Evolutionary conservation across 1,140 invertebrate genomes (phyloP).

Genomic region (Dreissena polymorpha): DNA sequence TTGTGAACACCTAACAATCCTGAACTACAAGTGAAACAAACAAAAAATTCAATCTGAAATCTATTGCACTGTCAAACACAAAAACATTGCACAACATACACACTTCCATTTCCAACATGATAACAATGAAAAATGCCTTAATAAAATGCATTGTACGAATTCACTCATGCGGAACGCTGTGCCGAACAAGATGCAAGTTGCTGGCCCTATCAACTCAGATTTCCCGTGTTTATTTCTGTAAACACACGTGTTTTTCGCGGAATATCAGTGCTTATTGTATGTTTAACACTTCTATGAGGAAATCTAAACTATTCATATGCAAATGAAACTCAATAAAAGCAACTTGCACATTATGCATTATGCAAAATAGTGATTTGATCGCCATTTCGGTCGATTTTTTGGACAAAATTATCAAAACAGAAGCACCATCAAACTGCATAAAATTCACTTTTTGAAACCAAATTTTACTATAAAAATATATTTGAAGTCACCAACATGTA

Average conservation of each 20-base stretch:
- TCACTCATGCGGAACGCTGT: constrained; percentile 45
- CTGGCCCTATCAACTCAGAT: constrained; percentile 50
- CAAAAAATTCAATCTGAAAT: no score
- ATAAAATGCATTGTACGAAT: background rate
- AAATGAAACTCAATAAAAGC: no score
- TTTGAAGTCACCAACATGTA: background rate
- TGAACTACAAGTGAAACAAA: no score
- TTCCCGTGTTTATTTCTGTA: constrained; percentile 47
- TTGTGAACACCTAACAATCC: no score
- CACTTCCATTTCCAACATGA: no score
- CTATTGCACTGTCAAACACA: no score
- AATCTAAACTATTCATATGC: no score
- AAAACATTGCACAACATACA: no score
- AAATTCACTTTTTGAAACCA: constrained; percentile 15
- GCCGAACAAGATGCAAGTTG: constrained; percentile 28
- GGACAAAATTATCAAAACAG: constrained; percentile 59
- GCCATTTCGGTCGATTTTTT: constrained; percentile 59
- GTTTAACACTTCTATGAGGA: no score
- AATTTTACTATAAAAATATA: constrained; percentile 24
- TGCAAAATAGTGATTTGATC: constrained; percentile 58
- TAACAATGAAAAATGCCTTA: no score
- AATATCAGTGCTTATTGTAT: no score
- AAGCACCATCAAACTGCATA: constrained; percentile 51
- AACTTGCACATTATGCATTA: constrained; percentile 52
- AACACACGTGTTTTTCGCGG: constrained; percentile 38